phyloP scores from a whole-genome alignment of 2,113 vertebrate species.

The Mionectes macconnelli region DNA sequence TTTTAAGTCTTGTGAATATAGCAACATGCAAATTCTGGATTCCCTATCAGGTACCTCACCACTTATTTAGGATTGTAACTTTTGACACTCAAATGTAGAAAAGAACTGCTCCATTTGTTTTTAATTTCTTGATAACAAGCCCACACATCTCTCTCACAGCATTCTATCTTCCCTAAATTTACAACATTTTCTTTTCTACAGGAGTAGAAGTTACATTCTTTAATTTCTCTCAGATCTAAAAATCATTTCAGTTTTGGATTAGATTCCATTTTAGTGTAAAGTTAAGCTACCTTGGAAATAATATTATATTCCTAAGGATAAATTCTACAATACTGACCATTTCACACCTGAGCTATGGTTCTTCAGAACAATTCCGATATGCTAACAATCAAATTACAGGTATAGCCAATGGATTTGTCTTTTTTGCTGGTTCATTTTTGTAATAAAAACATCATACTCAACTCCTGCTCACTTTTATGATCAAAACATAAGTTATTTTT shows the following conservation, averaged over 20 bases:
- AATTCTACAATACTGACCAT: neutral
- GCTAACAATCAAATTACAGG: neutral
- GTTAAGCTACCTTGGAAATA: neutral
- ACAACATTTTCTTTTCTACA: neutral
- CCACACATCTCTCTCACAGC: neutral
- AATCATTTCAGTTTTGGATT: neutral
- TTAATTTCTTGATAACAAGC: neutral
- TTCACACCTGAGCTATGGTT: neutral
- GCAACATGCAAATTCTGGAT: neutral
- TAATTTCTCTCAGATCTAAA: neutral
- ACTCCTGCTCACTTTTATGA: neutral
- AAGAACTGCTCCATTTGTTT: neutral
- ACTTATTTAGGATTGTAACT: neutral
- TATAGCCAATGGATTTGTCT: neutral
- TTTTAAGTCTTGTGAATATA: neutral
- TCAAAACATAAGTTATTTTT: neutral
- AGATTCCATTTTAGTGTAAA: neutral
- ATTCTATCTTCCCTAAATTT: neutral
- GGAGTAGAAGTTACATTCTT: neutral
- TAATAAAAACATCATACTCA: neutral
- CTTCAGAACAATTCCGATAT: neutral
- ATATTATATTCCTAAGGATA: neutral
- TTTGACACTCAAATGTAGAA: neutral
- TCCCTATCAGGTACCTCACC: neutral
- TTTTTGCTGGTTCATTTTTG: neutral